phyloP scores from a whole-genome alignment of 2,888 invertebrate genomes.

The Horisme vitalbata region DNA sequence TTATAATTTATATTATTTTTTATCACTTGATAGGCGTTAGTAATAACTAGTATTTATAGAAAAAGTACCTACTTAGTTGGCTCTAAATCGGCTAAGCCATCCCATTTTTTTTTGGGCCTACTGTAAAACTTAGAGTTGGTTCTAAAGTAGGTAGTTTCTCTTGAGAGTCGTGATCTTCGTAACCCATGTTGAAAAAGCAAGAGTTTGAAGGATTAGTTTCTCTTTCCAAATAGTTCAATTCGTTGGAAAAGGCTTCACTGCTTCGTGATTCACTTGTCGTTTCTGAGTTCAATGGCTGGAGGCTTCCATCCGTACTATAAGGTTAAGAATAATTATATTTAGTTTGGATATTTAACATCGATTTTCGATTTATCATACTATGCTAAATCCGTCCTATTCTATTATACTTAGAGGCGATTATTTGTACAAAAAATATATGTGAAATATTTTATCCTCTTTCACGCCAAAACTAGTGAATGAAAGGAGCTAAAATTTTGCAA shows the following conservation, averaged over 20 bases:
- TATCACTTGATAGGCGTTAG: too few relatives aligned
- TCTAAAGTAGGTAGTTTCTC: slow-evolving; percentile 44
- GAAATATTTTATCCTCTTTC: too few relatives aligned
- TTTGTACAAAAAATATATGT: too few relatives aligned
- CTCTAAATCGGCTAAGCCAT: slow-evolving; percentile 6
- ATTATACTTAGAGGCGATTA: too few relatives aligned
- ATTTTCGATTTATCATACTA: too few relatives aligned
- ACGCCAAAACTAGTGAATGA: too few relatives aligned
- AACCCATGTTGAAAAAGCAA: slow-evolving; percentile 45
- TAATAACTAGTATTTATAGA: too few relatives aligned
- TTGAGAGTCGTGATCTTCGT: slow-evolving; percentile 33
- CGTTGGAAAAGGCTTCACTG: slow-evolving; percentile 11
- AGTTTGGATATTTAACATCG: too few relatives aligned
- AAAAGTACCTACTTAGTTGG: background rate
- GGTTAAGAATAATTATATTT: too few relatives aligned
- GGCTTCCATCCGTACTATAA: slow-evolving; percentile 41
- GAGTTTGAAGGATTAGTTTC: slow-evolving; percentile 16
- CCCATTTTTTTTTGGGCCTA: slow-evolving; percentile 40
- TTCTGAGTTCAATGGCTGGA: slow-evolving; percentile 34
- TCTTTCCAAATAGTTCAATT: slow-evolving; percentile 6
- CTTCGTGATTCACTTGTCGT: slow-evolving; percentile 25
- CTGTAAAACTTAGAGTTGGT: slow-evolving; percentile 47
- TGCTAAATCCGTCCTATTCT: too few relatives aligned
- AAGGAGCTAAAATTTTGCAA: too few relatives aligned
- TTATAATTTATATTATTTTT: too few relatives aligned